Base-by-base conservation (phyloP, 2,113 vertebrate species). In the Eidolon helvum region DNA sequence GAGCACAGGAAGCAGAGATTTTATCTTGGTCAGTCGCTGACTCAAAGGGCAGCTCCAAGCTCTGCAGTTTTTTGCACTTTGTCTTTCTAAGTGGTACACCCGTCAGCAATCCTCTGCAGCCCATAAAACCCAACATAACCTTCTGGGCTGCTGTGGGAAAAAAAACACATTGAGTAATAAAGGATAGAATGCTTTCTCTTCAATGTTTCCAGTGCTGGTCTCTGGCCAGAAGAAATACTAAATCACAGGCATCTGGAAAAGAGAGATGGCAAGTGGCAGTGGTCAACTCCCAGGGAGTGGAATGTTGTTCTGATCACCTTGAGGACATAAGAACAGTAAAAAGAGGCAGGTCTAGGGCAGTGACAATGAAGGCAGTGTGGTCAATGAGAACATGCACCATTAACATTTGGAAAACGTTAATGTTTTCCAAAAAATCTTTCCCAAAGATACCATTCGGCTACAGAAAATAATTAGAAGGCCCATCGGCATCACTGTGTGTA, bases 151-250 rank as follows among this genome's bases (percentile, higher is more conserved):
- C 94, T 94, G 96, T 97, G 98, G 98, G 98, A 98, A 98, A 98
- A 98, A 98, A 95, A 98, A 96, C 95, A 94, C 72, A 66, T 75
- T 95, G 97, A 98, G 97, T 98, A 98, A 98, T 80, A 96, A n/a
- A 30, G 94, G 80, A 86, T 80, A 94, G 95, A 98, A 94, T 96
- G 65, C 86, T 97, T 97, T 97, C 97, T 97, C 78, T 97, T 97
- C 98, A 98, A 24, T 97, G 91, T 98, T 98, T 98, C 98, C 98
- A 98, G 86, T 0, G 4, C 71, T 97, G 57, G n/a, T 66, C 91
- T 94, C 97, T 82, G 87, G 96, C 96, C 97, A 96, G 91, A 96
- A 97, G 87, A 97, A 94, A 96, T 38, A 90, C 91, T 97, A 96
- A 79, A 87, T 96, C 93, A 96, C 11, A 98, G 95, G 85, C 95